These are phyloP conservation scores for Creontiades dilutus DNA, from an alignment of 2,888 invertebrate species.

Conservation along the genomic window DNA sequence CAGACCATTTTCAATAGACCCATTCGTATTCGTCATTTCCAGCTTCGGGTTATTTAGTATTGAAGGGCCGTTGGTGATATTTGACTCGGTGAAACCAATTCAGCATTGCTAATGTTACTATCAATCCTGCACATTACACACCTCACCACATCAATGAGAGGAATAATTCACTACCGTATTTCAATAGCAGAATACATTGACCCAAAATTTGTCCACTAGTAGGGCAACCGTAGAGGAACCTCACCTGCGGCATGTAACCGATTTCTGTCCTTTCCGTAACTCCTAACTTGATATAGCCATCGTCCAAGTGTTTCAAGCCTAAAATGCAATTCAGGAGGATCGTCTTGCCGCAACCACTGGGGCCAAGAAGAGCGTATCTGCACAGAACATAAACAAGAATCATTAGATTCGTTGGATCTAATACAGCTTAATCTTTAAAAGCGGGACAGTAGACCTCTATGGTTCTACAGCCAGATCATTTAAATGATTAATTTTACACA, in stretches of 20 bases:
- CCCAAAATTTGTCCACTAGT: no score
- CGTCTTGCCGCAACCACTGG: conserved; percentile 80
- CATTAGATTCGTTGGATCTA: no score
- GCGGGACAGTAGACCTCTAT: no score
- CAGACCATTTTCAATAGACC: not conserved
- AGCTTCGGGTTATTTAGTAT: conserved; percentile 17
- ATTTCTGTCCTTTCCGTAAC: conserved; percentile 63
- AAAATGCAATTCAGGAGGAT: conserved; percentile 73
- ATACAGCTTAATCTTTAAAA: no score
- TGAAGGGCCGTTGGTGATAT: not conserved
- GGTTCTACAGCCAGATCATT: no score
- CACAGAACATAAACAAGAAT: not conserved
- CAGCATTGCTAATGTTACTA: no score
- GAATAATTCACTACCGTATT: no score
- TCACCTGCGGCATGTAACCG: conserved; percentile 74
- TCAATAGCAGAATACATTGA: no score
- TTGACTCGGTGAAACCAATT: not conserved
- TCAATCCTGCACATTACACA: no score
- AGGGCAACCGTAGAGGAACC: no score
- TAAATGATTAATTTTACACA: no score
- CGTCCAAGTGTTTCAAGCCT: conserved; percentile 67
- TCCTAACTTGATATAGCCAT: conserved; percentile 71
- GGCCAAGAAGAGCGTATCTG: conserved; percentile 92
- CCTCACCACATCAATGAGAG: no score
- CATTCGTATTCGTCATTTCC: conserved; percentile 32